Conservation (phyloP, 2,797 vertebrate species). For the Ceryle rudis region DNA sequence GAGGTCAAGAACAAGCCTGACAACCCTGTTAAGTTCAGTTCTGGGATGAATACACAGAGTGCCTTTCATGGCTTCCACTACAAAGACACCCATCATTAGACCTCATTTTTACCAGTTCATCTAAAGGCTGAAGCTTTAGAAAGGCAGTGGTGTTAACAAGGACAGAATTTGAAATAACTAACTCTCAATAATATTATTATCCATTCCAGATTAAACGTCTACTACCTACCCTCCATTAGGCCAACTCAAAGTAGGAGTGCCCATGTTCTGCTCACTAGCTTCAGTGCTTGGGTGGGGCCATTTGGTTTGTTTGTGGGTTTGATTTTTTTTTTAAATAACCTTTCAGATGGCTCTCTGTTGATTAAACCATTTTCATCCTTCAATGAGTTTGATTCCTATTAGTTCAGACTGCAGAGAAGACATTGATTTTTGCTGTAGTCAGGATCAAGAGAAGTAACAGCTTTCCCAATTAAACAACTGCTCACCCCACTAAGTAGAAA, state of each 20-base stretch:
- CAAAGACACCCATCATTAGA: conserved; percentile 45
- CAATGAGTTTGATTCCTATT: conserved; percentile 69
- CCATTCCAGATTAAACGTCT: background rate
- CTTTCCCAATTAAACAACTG: conserved; percentile 74
- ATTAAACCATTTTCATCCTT: conserved; percentile 72
- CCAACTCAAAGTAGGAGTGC: background rate
- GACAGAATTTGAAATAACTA: background rate
- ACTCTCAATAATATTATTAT: background rate
- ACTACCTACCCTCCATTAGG: background rate
- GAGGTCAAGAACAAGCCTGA: conserved; percentile 3
- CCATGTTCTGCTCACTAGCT: background rate
- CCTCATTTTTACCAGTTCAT: background rate
- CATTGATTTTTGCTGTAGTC: conserved; percentile 68
- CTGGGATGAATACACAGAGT: background rate
- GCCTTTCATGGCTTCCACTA: background rate
- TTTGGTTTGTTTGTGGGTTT: background rate
- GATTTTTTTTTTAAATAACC: conserved; percentile 25
- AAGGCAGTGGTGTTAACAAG: background rate
- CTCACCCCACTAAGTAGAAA: conserved; percentile 61
- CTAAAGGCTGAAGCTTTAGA: background rate
- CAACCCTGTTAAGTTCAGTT: background rate
- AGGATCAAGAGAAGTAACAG: conserved; percentile 63
- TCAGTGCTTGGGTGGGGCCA: background rate
- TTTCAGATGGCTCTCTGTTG: conserved; percentile 52
- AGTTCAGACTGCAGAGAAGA: conserved; percentile 56